Base-by-base conservation (phyloP, 2,113 vertebrate genomes). In the Polyodon spathula region DNA sequence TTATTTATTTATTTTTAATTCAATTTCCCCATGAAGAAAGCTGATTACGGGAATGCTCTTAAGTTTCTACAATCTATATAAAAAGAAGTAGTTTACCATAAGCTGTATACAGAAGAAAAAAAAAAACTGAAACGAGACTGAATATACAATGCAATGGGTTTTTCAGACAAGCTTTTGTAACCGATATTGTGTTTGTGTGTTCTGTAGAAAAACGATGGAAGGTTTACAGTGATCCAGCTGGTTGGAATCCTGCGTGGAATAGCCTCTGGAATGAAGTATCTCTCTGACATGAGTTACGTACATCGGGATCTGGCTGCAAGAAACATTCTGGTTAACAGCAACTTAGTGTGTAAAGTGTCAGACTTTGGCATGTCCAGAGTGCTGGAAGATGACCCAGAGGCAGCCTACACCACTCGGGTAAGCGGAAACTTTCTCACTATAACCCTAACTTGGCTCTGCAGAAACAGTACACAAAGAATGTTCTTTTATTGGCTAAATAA, bases 351-450 rank as follows among this genome's bases (percentile, higher is more conserved):
- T 81, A 98, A 98, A 75, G 96, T 98, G 51, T 98, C 96, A 0
- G 96, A 98, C 74, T 98, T 98, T 0, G 96, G 96, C 71, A 97
- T 98, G 96, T 98, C 96, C 9, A 83, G 96, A 0, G 94, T 97
- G 8, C 85, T 98, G 46, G 95, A 98, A 78, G 96, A 98, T 0
- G 92, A 98, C 62, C 96, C 96, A 0, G 95, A 98, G 72, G 96
- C 93, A 17, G 93, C 95, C 11, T 98, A 98, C 61, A 98, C 95
- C 51, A 98, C 96, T 6, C 83, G 94, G 88, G 96, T 98, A 75
- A 85, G 86, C 3, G 27, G 27, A 27, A 27, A 27, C 27, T 27
- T 27, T 27, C 27, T 17, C 5, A 6, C 5, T 16, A 12, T 54
- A 3, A 27, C 1, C 27, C 27, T 27, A 27, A 27, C 27, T 27